These are phyloP conservation scores for Cinara cedri DNA, from an alignment of 2,888 invertebrate genomes.

Conservation along the genomic window DNA sequence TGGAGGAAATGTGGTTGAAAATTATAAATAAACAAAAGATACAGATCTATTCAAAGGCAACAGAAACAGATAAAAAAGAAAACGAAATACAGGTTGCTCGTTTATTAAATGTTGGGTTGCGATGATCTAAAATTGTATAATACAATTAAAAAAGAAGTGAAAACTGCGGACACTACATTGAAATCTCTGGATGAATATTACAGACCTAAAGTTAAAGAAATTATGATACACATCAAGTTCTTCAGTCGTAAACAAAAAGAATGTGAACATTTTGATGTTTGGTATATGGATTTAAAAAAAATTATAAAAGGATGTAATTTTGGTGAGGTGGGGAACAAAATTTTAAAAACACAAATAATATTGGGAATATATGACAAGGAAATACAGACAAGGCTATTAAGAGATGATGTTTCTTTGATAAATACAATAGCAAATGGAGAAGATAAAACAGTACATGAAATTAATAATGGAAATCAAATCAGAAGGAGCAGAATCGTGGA, in stretches of 20 bases:
- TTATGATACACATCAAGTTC: background rate
- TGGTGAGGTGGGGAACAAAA: background rate
- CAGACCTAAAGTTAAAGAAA: background rate
- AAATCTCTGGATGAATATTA: background rate
- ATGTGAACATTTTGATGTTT: background rate
- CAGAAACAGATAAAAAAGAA: conserved; percentile 54
- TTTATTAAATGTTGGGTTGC: background rate
- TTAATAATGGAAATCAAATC: too few relatives aligned
- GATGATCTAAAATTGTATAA: background rate
- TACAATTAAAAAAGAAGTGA: background rate
- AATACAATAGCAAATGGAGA: conserved; percentile 2
- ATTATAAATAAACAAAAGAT: too few relatives aligned
- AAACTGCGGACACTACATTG: too few relatives aligned
- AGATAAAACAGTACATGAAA: conserved; percentile 53
- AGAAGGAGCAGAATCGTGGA: too few relatives aligned
- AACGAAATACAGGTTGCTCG: conserved; percentile 51
- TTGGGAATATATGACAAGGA: background rate
- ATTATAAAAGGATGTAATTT: background rate
- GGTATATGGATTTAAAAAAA: background rate
- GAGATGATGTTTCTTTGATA: too few relatives aligned
- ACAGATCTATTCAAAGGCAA: conserved; percentile 41
- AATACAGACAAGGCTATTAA: background rate
- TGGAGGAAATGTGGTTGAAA: too few relatives aligned
- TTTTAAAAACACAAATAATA: background rate
- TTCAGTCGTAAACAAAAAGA: background rate